Conservation (phyloP, 2,888 invertebrate species). For the Dryocosmus kuriphilus region DNA sequence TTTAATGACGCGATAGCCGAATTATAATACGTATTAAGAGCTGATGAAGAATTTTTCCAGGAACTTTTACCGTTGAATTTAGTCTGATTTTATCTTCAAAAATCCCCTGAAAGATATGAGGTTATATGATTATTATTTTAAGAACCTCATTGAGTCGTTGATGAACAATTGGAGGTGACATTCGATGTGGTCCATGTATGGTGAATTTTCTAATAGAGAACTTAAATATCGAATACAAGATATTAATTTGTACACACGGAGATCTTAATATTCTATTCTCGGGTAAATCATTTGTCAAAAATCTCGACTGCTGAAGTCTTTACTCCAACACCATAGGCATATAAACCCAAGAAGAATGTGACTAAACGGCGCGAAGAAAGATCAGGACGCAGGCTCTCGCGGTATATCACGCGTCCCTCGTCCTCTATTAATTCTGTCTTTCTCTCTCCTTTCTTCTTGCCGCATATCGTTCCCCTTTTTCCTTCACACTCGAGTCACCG, state of each 20-base stretch:
- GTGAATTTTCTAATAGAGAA: not conserved
- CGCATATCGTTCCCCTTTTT: slow-evolving; percentile 25
- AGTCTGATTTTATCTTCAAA: too few relatives aligned
- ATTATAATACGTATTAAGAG: not conserved
- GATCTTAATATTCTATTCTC: slow-evolving; percentile 8
- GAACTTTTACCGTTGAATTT: too few relatives aligned
- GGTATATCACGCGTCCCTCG: slow-evolving; percentile 66
- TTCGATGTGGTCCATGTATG: too few relatives aligned
- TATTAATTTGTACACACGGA: not conserved
- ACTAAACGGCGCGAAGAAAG: slow-evolving; percentile 69
- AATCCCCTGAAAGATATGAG: too few relatives aligned
- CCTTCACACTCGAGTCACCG: slow-evolving; percentile 31
- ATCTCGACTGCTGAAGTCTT: slow-evolving; percentile 7
- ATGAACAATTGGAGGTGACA: too few relatives aligned
- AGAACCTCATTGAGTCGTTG: too few relatives aligned
- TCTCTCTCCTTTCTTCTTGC: slow-evolving; percentile 48
- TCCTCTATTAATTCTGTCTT: slow-evolving; percentile 42
- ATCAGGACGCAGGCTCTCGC: slow-evolving; percentile 70
- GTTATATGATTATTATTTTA: too few relatives aligned
- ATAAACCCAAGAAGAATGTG: slow-evolving; percentile 59
- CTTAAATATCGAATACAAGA: not conserved
- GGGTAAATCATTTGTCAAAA: slow-evolving; percentile 33
- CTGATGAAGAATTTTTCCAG: not conserved
- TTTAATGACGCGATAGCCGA: slow-evolving; percentile 34
- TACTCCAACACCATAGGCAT: slow-evolving; percentile 27